Evolutionary conservation across 2,888 invertebrate genomes (phyloP), one percentile per base, ranked within the genome.

Genomic region (Thymelicus sylvestris): DNA sequence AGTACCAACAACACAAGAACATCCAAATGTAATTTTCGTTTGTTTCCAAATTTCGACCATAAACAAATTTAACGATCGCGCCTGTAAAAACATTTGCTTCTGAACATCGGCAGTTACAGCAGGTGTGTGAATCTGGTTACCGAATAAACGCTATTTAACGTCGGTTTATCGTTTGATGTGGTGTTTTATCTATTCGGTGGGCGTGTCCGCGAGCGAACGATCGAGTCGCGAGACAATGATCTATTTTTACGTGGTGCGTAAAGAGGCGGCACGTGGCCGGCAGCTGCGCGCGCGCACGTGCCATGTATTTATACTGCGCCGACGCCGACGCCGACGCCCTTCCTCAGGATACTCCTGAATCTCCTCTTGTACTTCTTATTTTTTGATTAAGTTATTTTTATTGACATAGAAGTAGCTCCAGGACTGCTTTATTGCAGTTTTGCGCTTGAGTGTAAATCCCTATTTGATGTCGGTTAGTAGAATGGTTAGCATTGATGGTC

Each of bases 231-330:
- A 90, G 93, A 92, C 92, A 93, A 93, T 93, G 89, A 87, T 92
- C 93, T 93, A 93, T 93, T 92, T 93, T 91, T 86, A 87, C 86
- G 81, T 79, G 78, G 81, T 79, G 81, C 86, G 90, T 89, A 88
- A 89, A 89, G 90, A 88, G 88, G 81, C 86, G 84, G 88, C 93
- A 93, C 93, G 93, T 93, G 93, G 88, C 84, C 78, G 87, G 87
- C 93, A 92, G 93, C 93, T 93, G 93, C 89, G 92, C 80, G 68
- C 63, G 85, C 91, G 90, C 93, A 92, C 93, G 93, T 92, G 93
- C 88, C 83, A 79, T 78, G 89, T 92, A 92, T 93, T 92, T 91
- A 91, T 91, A 91, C 87, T 83, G 82, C 78, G 82, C 78, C 80
- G 79, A 86, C 85, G 82, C 83, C 86, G 78, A 76, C 80, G 84